These are phyloP conservation scores for Prionace glauca DNA, from an alignment of 2,797 vertebrate genomes.

Conservation along the genomic window DNA sequence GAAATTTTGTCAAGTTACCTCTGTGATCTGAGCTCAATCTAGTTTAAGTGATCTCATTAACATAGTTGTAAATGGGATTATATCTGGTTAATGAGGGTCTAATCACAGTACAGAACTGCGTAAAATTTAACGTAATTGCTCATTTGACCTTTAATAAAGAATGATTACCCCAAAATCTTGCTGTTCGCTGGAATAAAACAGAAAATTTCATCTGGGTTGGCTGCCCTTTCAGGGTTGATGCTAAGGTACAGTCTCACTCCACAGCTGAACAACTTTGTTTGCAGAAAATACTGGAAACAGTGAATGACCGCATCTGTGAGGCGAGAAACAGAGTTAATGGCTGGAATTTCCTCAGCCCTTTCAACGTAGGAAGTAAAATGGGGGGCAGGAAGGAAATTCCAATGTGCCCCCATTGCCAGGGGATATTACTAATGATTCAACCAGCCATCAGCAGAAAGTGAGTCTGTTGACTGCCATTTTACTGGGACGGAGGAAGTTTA, in stretches of 20 bases:
- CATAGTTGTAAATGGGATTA: too few species aligned
- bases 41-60: background rate
- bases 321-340: background rate
- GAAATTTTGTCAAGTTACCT: background rate
- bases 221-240: background rate
- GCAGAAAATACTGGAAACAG: background rate
- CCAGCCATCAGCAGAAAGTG: background rate
- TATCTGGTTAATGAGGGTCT: too few species aligned
- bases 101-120: background rate
- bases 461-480: background rate
- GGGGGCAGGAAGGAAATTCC: background rate
- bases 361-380: too few species aligned
- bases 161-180: background rate
- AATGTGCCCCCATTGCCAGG: background rate
- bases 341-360: background rate
- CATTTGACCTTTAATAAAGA: background rate
- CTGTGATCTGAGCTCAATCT: background rate
- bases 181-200: background rate
- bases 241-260: background rate
- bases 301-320: background rate
- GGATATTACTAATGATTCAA: background rate
- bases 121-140: background rate
- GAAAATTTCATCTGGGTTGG: background rate
- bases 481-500: background rate
- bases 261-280: background rate